These are phyloP conservation scores for Marasmarcha lunaedactyla DNA, from an alignment of 2,888 invertebrate species.

Conservation along the genomic window DNA sequence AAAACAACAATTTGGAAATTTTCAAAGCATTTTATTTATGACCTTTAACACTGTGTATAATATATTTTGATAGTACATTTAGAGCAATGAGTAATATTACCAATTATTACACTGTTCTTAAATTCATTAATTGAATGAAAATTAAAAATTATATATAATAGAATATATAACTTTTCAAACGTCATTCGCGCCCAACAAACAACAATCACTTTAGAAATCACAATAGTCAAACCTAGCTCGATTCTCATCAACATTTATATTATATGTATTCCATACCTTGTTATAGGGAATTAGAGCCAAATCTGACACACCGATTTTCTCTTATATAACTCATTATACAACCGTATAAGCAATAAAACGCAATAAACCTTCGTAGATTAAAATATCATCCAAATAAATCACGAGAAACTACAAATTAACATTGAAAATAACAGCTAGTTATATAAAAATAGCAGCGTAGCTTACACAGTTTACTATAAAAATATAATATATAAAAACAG, in stretches of 20 bases:
- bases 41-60: conserved; percentile 72
- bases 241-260: neutral
- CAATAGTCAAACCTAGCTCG: conserved; percentile 18
- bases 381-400: conserved; percentile 19
- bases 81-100: conserved; percentile 72
- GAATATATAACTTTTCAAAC: conserved; percentile 61
- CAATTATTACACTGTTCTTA: conserved; percentile 71
- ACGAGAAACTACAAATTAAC: conserved; percentile 19
- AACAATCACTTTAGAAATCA: conserved; percentile 62
- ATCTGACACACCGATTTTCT: conserved; percentile 7
- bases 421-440: conserved; percentile 42
- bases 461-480: conserved; percentile 64
- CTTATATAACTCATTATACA: conserved; percentile 19
- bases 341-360: conserved; percentile 22
- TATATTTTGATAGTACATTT: conserved; percentile 73
- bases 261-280: neutral
- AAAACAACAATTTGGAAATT: conserved; percentile 60
- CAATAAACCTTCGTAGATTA: neutral
- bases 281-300: neutral
- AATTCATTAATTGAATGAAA: conserved; percentile 64
- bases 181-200: conserved; percentile 63
- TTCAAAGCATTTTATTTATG: conserved; percentile 71
- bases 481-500: conserved; percentile 52
- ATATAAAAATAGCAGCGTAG: conserved; percentile 68
- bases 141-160: conserved; percentile 61